A percentile compares a stretch with the other conserved stretches of the same genome.
These are phyloP conservation scores for Urocitellus parryii DNA, from an alignment of 2,113 vertebrate genomes.

Conservation along the genomic window DNA sequence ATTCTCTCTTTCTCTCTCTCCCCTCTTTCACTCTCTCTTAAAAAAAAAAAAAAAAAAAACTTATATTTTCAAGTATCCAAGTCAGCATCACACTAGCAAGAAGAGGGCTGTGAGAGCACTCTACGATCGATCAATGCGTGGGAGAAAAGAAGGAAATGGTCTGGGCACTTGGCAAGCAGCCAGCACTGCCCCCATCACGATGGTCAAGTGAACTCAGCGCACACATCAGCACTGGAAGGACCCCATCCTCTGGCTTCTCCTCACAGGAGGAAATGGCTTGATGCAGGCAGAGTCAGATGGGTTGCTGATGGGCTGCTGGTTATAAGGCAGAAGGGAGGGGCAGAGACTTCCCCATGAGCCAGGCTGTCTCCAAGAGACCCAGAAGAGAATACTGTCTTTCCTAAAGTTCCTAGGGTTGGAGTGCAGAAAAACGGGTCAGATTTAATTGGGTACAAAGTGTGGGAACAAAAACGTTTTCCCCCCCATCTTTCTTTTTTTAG, in stretches of 20 bases:
- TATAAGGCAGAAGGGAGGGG: not conserved
- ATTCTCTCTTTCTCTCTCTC: no score
- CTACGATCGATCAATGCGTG: accelerated
- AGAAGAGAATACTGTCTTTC: not conserved
- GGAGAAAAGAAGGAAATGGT: not conserved
- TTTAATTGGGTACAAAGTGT: not conserved
- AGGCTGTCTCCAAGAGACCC: constrained; percentile 38
- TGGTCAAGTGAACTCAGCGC: not conserved
- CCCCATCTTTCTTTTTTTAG: no score
- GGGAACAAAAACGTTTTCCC: not conserved
- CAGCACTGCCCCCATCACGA: not conserved
- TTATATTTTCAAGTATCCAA: not conserved
- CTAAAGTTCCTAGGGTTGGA: constrained; percentile 16
- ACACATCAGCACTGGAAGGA: not conserved
- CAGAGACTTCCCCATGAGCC: not conserved
- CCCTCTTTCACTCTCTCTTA: no score
- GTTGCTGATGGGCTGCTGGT: not conserved
- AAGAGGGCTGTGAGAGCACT: not conserved
- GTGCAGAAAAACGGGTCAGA: not conserved
- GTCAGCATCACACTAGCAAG: not conserved
- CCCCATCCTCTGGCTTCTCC: not conserved
- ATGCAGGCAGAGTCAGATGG: not conserved
- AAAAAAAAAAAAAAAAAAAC: no score
- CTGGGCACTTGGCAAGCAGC: not conserved
- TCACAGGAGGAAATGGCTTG: not conserved